Evolutionary conservation across 2,113 vertebrate species (phyloP), one percentile per base, ranked within the genome.

Genomic region (Scartelaos histophorus): DNA sequence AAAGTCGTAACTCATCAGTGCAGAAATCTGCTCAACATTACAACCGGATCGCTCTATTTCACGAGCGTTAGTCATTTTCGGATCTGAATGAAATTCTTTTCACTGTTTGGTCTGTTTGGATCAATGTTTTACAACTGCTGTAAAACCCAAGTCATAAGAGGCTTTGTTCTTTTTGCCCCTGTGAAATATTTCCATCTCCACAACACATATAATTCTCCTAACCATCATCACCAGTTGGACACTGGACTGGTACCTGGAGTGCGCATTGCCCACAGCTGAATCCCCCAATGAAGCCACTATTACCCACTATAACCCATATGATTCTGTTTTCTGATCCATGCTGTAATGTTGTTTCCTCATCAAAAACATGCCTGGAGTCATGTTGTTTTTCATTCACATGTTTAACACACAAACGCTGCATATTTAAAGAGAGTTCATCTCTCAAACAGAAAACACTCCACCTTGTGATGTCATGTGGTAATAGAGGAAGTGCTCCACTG

Each of bases 1-100:
- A 35, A 73, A 72, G 82, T 58, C 72, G 68, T 76, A 76, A 72
- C 78, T 90, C 81, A 76, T 86, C 84, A 75, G 60, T 5, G 1
- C 64, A 65, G 78, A 73, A 78, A 82, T 84, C 70, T 74, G 76
- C 71, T 73, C 66, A 47, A 75, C 54, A 86, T 80, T 74, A 80
- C 80, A 70, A 65, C 72, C 12, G 16, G 67, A 80, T 67, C 51
- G 47, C 79, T 61, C 25, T 67, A 58, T 29, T 80, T 70, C 69
- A 73, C 54, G 57, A 83, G 76, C 24, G 21, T 77, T 68, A 21
- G 19, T 71, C 53, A 61, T 70, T 67, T 67, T 73, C 24, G 13
- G 60, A 56, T 74, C 54, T 71, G 62, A 73, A 74, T 76, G 60
- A 82, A 84, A 73, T 68, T 10, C 1, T 0, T 38, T 43, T 64